Evolutionary conservation across 2,113 vertebrate genomes (phyloP).

Genomic region (Charina bottae): DNA sequence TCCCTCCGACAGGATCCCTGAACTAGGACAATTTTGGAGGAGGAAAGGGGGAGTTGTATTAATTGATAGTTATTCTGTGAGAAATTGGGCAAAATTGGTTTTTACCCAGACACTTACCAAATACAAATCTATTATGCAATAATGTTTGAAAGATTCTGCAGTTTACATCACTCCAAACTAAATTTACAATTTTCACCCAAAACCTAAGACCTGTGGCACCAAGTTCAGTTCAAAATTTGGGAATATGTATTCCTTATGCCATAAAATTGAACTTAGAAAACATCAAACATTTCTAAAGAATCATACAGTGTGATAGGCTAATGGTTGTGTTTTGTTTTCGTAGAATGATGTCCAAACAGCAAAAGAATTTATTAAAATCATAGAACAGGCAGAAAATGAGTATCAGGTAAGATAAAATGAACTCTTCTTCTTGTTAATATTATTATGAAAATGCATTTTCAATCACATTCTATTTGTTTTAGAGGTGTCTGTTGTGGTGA

Average conservation of each 20-base stretch:
- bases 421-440: background rate
- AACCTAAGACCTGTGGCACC: background rate
- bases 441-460: background rate
- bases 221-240: background rate
- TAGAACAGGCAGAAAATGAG: slow-evolving; percentile 92
- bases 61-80: background rate
- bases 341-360: slow-evolving; percentile 92
- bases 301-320: background rate
- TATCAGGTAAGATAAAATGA: slow-evolving; percentile 86
- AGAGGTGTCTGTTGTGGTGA: background rate
- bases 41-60: background rate
- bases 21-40: background rate
- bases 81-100: background rate
- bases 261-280: background rate
- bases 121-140: background rate
- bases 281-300: background rate
- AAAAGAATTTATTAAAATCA: slow-evolving; percentile 93
- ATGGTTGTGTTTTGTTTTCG: slow-evolving; percentile 22
- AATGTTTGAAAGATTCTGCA: background rate
- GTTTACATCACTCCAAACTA: background rate
- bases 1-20: background rate
- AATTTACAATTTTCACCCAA: background rate
- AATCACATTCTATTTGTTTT: background rate
- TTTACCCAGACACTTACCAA: background rate
- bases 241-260: background rate